A percentile compares a stretch with the other conserved stretches of the same genome.
Evolutionary conservation across 2,113 vertebrate species (phyloP).

Genomic region (Crypturellus undulatus): DNA sequence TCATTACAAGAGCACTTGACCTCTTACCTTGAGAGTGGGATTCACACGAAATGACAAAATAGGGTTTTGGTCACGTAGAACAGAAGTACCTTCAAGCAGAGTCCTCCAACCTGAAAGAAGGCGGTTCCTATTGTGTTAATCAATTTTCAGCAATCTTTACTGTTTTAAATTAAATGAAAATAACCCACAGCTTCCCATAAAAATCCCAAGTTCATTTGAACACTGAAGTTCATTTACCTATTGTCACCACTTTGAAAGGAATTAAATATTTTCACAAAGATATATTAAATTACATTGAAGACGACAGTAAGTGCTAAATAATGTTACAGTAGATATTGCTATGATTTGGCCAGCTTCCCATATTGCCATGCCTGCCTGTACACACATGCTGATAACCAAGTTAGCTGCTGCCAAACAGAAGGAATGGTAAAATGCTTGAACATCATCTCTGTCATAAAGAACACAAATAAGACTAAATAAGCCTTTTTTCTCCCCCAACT

Average conservation of each 20-base stretch:
- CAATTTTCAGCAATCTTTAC: background rate
- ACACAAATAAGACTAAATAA: background rate
- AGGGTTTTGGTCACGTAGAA: background rate
- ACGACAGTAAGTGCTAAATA: background rate
- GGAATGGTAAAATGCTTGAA: background rate
- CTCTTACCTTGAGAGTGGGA: conserved; percentile 52
- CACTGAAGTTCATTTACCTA: background rate
- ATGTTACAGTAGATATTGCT: background rate
- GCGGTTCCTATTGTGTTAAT: background rate
- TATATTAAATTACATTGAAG: background rate
- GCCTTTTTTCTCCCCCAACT: background rate
- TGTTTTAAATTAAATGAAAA: background rate
- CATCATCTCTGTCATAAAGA: background rate
- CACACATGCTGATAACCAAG: background rate
- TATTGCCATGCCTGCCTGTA: background rate
- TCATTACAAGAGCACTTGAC: background rate
- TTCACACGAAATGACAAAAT: conserved; percentile 37
- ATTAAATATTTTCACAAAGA: background rate
- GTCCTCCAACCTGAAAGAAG: conserved; percentile 75
- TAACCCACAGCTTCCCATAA: background rate
- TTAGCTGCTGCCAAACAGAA: background rate
- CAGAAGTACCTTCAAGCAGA: conserved; percentile 19
- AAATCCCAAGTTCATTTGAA: background rate
- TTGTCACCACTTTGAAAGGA: background rate
- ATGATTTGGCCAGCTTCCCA: background rate